phyloP scores from a whole-genome alignment of 2,888 invertebrate genomes.

The Mythimna ferrago region DNA sequence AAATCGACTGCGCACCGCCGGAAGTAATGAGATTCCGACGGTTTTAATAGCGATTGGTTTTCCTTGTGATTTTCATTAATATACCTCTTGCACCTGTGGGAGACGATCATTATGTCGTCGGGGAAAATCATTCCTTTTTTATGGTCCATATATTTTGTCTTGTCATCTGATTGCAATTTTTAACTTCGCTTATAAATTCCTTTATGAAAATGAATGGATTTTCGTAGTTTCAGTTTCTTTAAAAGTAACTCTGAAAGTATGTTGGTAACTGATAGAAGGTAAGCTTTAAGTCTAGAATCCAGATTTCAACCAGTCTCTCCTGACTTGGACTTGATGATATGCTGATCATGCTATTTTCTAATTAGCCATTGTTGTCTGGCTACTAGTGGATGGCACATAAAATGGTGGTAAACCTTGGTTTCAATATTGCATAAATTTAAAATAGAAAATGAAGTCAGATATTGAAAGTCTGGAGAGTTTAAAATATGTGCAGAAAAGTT shows the following conservation, averaged over 20 bases:
- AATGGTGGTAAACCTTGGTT: conserved; percentile 6
- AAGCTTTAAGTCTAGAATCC: neutral
- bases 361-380: conserved; percentile 53
- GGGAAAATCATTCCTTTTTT: conserved; percentile 20
- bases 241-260: neutral
- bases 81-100: conserved; percentile 55
- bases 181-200: neutral
- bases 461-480: neutral
- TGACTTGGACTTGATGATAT: conserved; percentile 48
- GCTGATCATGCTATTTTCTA: conserved; percentile 61
- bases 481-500: conserved; percentile 13
- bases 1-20: conserved; percentile 71
- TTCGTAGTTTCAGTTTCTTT: neutral
- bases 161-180: conserved; percentile 4
- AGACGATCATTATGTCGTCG: conserved; percentile 37
- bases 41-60: conserved; percentile 67
- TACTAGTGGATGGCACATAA: conserved; percentile 10
- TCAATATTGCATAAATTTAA: neutral
- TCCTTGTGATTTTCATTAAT: conserved; percentile 61
- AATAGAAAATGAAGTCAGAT: conserved; percentile 8
- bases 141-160: conserved; percentile 5
- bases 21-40: conserved; percentile 70
- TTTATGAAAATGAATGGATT: neutral
- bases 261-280: neutral
- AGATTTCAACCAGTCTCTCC: conserved; percentile 11